Evolutionary conservation across 2,797 vertebrate species (phyloP).

Genomic region (Enteromius anoplus): DNA sequence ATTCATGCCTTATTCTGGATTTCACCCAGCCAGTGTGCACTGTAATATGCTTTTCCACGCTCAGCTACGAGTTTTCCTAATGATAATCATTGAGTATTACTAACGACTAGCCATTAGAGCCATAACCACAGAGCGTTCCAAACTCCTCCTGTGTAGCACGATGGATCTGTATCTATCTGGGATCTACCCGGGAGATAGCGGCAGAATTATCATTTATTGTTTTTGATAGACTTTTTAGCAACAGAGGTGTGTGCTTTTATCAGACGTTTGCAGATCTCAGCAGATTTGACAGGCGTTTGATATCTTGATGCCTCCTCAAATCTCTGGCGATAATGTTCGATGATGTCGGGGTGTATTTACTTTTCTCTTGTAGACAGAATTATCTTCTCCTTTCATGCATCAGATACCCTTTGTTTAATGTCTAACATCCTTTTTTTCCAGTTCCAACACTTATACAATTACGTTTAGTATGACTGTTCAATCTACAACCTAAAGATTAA

Average conservation of each 20-base stretch:
- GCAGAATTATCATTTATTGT: slow-evolving; percentile 25
- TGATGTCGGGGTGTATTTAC: slow-evolving; percentile 2
- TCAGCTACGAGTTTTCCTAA: slow-evolving; percentile 23
- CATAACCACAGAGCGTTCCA: slow-evolving; percentile 25
- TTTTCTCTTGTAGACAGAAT: neutral
- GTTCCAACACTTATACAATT: neutral
- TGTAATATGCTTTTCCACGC: slow-evolving; percentile 17
- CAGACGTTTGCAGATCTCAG: neutral
- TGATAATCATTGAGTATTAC: slow-evolving; percentile 41
- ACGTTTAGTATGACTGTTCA: neutral
- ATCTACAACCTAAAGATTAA: slow-evolving; percentile 6
- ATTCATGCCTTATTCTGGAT: slow-evolving; percentile 17
- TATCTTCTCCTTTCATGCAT: slow-evolving; percentile 48
- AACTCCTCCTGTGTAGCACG: slow-evolving; percentile 37
- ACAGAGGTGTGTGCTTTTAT: neutral
- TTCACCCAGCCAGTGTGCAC: slow-evolving; percentile 15
- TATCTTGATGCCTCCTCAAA: slow-evolving; percentile 15
- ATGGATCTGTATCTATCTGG: slow-evolving; percentile 27
- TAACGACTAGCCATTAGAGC: slow-evolving; percentile 26
- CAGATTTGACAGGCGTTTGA: slow-evolving; percentile 6
- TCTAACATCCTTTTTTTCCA: neutral
- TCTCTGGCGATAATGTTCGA: neutral
- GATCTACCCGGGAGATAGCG: neutral
- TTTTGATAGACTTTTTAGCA: slow-evolving; percentile 15
- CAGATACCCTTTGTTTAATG: neutral